Conservation (phyloP, 2,113 vertebrate species). For the Chionis minor region DNA sequence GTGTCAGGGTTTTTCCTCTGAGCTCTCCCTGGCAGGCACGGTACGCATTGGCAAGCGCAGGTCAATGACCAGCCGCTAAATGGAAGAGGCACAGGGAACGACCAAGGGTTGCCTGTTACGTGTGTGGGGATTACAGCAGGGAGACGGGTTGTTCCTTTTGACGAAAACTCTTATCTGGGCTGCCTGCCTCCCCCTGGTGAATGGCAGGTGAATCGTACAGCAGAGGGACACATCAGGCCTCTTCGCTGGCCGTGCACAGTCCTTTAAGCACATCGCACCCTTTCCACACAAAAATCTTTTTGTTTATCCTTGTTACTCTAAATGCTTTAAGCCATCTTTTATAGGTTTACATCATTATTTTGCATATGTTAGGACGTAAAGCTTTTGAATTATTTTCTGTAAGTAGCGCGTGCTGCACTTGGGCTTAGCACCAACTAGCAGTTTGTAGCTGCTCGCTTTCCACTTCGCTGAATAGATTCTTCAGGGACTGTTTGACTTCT, state of each 20-base stretch:
- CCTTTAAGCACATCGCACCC: background rate
- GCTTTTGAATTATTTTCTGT: background rate
- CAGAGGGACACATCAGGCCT: background rate
- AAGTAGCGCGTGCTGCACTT: background rate
- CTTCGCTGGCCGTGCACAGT: accelerated
- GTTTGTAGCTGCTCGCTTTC: background rate
- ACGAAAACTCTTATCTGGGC: background rate
- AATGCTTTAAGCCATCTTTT: background rate
- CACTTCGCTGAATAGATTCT: background rate
- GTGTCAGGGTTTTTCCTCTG: background rate
- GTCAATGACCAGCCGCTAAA: background rate
- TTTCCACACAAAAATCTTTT: background rate
- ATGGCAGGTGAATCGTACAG: background rate
- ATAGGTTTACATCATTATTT: background rate
- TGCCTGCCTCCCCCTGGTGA: accelerated
- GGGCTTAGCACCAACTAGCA: background rate
- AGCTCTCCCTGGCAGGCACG: background rate
- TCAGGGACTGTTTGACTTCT: background rate
- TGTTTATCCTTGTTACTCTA: background rate
- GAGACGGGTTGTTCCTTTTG: background rate
- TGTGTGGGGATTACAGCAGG: background rate
- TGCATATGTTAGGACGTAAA: background rate
- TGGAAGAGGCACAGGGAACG: background rate
- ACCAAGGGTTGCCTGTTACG: background rate
- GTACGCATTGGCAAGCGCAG: background rate